Evolutionary conservation across 2,113 vertebrate genomes (phyloP).

Genomic region (Gorsachius goisagi): DNA sequence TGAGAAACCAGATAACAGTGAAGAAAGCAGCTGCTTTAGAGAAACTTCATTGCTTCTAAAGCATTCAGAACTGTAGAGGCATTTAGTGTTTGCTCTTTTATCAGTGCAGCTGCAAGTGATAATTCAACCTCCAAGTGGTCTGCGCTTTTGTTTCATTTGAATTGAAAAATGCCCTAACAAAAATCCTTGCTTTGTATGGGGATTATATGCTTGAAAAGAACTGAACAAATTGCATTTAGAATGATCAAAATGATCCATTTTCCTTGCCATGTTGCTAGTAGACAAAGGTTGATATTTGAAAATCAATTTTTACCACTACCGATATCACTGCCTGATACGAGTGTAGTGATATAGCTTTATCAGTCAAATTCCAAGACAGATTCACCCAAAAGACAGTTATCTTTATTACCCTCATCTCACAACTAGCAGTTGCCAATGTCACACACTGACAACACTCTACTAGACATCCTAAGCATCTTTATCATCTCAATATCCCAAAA

Average conservation of each 20-base stretch:
- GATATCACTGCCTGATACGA: neutral
- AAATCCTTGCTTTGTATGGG: slow-evolving; percentile 39
- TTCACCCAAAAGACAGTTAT: slow-evolving; percentile 37
- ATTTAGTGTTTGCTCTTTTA: slow-evolving; percentile 74
- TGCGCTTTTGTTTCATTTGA: slow-evolving; percentile 60
- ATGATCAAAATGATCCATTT: slow-evolving; percentile 53
- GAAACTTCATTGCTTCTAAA: slow-evolving; percentile 63
- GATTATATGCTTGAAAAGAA: slow-evolving; percentile 67
- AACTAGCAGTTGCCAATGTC: slow-evolving; percentile 17
- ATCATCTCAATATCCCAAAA: slow-evolving; percentile 8
- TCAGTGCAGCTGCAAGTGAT: slow-evolving; percentile 78
- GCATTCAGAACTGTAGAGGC: slow-evolving; percentile 55
- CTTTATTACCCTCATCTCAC: slow-evolving; percentile 16
- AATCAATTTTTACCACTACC: slow-evolving; percentile 21
- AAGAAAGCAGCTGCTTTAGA: slow-evolving; percentile 70
- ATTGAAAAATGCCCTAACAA: slow-evolving; percentile 65
- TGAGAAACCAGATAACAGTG: slow-evolving; percentile 52
- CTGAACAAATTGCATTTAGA: slow-evolving; percentile 63
- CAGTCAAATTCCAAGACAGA: slow-evolving; percentile 41
- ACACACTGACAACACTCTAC: neutral
- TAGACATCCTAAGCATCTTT: neutral
- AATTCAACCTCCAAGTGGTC: slow-evolving; percentile 67
- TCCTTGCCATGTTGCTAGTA: slow-evolving; percentile 22
- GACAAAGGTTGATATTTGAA: neutral
- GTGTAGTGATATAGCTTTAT: neutral